Conservation (phyloP, 2,113 vertebrate genomes). For the Sinosuthora webbiana region DNA sequence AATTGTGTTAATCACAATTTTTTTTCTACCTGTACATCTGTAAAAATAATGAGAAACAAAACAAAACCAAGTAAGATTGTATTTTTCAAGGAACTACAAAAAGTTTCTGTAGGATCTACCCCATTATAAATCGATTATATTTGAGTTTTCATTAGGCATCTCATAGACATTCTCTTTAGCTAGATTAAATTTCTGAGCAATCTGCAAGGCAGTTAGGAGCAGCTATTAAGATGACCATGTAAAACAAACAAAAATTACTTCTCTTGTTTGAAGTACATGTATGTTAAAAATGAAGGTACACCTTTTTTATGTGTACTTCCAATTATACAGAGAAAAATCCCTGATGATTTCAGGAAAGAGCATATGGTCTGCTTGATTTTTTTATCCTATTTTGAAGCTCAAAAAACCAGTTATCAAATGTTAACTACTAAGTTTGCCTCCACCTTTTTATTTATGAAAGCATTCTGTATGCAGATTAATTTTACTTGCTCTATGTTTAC, state of each 20-base stretch:
- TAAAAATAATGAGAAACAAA: not conserved
- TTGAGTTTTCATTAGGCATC: not conserved
- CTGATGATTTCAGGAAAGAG: not conserved
- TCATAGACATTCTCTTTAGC: not conserved
- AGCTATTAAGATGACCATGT: not conserved
- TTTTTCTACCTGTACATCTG: not conserved
- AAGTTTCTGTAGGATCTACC: not conserved
- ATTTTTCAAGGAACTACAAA: not conserved
- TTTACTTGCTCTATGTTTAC: not conserved
- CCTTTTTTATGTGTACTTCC: not conserved
- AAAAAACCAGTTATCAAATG: not conserved
- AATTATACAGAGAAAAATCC: not conserved
- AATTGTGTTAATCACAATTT: not conserved
- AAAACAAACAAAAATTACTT: not conserved
- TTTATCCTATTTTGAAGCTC: not conserved
- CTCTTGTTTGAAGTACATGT: not conserved
- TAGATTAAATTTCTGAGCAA: not conserved
- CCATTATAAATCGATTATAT: not conserved
- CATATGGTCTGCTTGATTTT: not conserved
- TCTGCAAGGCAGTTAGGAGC: not conserved
- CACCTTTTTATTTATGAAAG: not conserved
- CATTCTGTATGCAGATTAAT: not conserved
- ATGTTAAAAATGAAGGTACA: not conserved
- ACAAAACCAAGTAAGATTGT: not conserved
- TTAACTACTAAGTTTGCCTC: not conserved